Conservation (phyloP, 2,797 vertebrate genomes). For the Eulemur coronatus region DNA sequence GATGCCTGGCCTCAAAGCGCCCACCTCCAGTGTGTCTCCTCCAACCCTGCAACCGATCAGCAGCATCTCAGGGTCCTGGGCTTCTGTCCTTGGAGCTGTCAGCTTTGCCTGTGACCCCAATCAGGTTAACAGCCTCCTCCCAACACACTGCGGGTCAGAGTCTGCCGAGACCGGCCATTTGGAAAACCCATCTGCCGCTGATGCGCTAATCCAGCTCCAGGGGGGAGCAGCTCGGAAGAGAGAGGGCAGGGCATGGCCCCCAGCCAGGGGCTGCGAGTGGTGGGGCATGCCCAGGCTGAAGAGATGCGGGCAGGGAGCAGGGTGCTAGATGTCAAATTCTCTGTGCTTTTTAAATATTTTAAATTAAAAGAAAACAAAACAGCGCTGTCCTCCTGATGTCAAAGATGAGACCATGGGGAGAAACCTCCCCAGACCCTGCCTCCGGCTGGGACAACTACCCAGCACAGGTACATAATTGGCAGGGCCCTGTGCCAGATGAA, state of each 20-base stretch:
- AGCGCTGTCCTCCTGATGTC: no score
- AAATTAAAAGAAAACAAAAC: neutral
- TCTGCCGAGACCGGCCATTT: neutral
- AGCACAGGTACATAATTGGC: neutral
- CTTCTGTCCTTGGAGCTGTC: neutral
- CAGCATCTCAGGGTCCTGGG: neutral
- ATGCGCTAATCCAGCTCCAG: neutral
- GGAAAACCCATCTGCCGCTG: neutral
- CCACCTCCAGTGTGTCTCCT: neutral
- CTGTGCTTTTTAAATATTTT: neutral
- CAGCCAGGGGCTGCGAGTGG: neutral
- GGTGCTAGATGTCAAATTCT: neutral
- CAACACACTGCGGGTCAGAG: neutral
- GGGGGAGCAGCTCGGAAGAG: neutral
- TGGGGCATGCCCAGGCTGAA: neutral
- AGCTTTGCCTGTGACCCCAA: neutral
- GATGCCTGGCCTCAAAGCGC: neutral
- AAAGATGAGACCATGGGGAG: neutral
- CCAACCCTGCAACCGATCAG: neutral
- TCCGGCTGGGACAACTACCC: neutral
- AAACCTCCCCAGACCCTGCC: neutral
- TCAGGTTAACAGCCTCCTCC: neutral
- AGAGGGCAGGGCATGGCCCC: neutral
- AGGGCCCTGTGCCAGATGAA: neutral
- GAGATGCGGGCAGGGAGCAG: neutral